A percentile compares a stretch with the other conserved stretches of the same genome.
phyloP scores from a whole-genome alignment of 2,113 vertebrate species.

The Nettapus auritus region DNA sequence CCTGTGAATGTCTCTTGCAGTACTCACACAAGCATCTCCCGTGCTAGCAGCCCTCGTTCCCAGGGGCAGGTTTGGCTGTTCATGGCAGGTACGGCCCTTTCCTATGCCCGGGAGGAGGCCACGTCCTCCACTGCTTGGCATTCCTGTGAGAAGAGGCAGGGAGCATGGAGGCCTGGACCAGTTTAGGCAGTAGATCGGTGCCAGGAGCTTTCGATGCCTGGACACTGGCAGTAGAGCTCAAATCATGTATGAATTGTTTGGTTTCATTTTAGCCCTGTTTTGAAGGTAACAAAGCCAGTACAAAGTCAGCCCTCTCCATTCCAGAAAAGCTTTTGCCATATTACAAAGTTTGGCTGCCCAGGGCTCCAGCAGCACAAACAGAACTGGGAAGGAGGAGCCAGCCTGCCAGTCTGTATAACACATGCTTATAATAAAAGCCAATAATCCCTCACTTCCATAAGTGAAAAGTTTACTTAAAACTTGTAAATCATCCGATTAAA shows the following conservation, averaged over 20 bases:
- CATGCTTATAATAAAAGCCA: not conserved
- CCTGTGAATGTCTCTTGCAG: accelerated
- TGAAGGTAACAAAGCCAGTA: not conserved
- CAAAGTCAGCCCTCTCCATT: not conserved
- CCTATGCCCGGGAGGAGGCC: not conserved
- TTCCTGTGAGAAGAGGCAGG: not conserved
- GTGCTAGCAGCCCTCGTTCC: not conserved
- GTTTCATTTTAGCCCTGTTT: not conserved
- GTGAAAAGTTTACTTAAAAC: not conserved
- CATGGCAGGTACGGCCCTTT: no score
- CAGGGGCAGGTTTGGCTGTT: not conserved
- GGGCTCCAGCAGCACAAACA: not conserved
- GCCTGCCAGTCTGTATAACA: not conserved
- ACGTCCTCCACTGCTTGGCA: not conserved
- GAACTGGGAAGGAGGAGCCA: not conserved
- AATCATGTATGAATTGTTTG: not conserved
- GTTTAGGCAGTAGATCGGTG: accelerated
- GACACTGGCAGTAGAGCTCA: not conserved
- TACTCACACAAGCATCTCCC: accelerated
- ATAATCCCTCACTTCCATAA: not conserved
- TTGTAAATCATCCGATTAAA: not conserved
- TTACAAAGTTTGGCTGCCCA: not conserved
- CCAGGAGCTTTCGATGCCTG: not conserved
- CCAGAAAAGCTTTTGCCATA: not conserved
- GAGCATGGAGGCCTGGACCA: not conserved